Percentiles rank a stretch among this genome's conserved stretches.
phyloP scores from a whole-genome alignment of 1,140 invertebrate genomes.

The Drosophila teissieri region DNA sequence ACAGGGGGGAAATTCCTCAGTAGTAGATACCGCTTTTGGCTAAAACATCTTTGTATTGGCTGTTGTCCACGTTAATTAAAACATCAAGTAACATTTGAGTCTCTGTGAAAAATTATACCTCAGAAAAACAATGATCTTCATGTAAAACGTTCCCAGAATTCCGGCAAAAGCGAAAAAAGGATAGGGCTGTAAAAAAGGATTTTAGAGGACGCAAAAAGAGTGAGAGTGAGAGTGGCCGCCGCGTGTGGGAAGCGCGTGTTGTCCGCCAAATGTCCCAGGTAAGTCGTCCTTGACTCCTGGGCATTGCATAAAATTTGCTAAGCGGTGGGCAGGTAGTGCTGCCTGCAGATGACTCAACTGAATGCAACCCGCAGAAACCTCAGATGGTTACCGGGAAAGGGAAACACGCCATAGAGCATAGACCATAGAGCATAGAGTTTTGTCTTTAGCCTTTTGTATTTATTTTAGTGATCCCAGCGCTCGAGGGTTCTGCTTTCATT shows the following conservation, averaged over 20 bases:
- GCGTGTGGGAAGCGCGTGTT: constrained; percentile 50
- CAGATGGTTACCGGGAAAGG: constrained; percentile 46
- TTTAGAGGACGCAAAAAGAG: constrained; percentile 19
- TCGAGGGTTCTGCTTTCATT: background rate
- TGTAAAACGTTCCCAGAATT: constrained; percentile 7
- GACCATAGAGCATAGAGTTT: background rate
- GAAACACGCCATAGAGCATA: background rate
- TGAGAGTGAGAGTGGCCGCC: constrained; percentile 23
- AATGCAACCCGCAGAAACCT: constrained; percentile 73
- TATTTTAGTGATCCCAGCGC: constrained; percentile 2
- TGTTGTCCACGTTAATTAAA: constrained; percentile 29
- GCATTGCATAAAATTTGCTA: constrained; percentile 57
- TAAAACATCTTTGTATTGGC: background rate
- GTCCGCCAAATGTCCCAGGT: constrained; percentile 19
- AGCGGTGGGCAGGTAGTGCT: constrained; percentile 56
- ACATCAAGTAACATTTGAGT: constrained; percentile 5
- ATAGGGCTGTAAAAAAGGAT: constrained; percentile 13
- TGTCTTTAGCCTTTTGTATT: constrained; percentile 20
- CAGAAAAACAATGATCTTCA: background rate
- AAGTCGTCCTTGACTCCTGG: constrained; percentile 37
- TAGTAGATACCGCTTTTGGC: background rate
- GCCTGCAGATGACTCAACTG: constrained; percentile 60
- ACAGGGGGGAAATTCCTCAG: background rate
- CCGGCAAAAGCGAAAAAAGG: constrained; percentile 12
- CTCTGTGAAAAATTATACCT: too few relatives aligned